Percentiles rank a stretch among this genome's conserved stretches.
Conservation (phyloP, 2,113 vertebrate genomes). For the Cebidichthys violaceus region DNA sequence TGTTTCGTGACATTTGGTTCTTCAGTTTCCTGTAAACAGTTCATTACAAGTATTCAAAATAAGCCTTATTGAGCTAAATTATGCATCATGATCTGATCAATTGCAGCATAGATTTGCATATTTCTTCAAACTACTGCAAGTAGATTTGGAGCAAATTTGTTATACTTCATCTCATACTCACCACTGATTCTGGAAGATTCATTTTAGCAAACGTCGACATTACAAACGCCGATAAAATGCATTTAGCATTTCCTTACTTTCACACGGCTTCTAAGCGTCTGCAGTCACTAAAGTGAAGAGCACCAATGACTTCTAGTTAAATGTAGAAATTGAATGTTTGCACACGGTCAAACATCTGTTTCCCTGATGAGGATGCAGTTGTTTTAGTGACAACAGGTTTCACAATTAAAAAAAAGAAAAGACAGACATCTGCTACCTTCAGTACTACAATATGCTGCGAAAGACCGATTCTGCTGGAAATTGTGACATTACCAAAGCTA, state of each 20-base stretch:
- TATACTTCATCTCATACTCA: neutral
- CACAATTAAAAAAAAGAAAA: neutral
- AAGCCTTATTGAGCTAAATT: neutral
- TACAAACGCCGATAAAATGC: neutral
- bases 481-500: neutral
- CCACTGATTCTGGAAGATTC: neutral
- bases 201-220: neutral
- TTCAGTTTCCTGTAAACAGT: neutral
- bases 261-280: neutral
- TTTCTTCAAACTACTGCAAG: neutral
- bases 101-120: constrained; percentile 43
- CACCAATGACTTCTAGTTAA: constrained; percentile 8
- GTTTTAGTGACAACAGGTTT: neutral
- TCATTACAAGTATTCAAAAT: neutral
- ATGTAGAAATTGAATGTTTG: constrained; percentile 10
- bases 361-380: neutral
- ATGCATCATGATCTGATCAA: constrained; percentile 10
- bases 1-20: neutral
- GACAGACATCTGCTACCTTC: neutral
- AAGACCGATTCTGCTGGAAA: neutral
- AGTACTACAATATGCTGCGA: neutral
- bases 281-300: neutral
- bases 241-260: neutral
- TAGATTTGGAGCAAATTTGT: neutral
- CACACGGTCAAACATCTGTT: neutral